Evolutionary conservation across 2,888 invertebrate species (phyloP).

Genomic region (Yponomeuta plumbellus): DNA sequence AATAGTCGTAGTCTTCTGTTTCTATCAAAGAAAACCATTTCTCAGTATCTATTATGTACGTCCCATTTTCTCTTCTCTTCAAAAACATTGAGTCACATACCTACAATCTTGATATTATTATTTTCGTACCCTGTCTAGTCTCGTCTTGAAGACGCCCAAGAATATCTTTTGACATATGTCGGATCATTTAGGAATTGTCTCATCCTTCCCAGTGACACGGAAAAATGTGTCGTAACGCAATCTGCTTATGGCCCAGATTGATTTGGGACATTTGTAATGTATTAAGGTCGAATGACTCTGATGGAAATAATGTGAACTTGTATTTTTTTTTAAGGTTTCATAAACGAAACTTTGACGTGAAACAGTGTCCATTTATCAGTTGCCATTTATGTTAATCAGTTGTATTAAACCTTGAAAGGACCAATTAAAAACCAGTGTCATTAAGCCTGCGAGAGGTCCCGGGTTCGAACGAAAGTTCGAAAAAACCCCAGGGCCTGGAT

Average conservation of each 20-base stretch:
- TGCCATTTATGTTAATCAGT: no score
- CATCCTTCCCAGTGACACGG: neutral
- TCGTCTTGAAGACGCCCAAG: neutral
- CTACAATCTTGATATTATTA: neutral
- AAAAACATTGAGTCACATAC: neutral
- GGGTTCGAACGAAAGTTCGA: no score
- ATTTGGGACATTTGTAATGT: neutral
- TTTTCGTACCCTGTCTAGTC: neutral
- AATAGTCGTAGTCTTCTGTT: no score
- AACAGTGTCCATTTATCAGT: no score
- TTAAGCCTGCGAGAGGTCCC: no score
- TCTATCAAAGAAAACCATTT: no score
- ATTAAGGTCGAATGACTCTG: neutral
- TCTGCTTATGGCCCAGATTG: neutral
- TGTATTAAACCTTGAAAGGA: no score
- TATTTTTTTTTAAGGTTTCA: neutral
- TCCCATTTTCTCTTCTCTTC: neutral
- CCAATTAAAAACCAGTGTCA: no score
- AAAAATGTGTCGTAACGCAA: neutral
- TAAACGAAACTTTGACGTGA: no score
- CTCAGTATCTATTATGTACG: no score
- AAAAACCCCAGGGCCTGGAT: no score
- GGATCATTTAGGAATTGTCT: constrained; percentile 1
- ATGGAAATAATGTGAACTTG: neutral
- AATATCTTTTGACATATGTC: neutral